These are phyloP conservation scores for Acrossocheilus wenchowensis DNA, from an alignment of 2,797 vertebrate species.

Conservation along the genomic window DNA sequence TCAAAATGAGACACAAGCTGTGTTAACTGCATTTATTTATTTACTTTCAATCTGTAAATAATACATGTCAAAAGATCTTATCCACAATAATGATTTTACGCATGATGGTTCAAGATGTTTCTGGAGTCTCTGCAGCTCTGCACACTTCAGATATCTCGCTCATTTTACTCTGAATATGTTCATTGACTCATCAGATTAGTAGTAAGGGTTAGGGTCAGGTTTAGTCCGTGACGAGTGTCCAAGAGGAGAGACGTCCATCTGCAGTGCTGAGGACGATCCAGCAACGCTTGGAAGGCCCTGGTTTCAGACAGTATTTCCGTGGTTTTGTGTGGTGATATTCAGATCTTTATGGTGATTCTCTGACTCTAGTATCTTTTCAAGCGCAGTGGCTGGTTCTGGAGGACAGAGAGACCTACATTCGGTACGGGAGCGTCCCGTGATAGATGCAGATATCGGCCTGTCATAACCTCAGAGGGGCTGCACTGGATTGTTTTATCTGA, in stretches of 20 bases:
- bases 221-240: not conserved
- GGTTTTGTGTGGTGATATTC: not conserved
- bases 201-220: too few species aligned
- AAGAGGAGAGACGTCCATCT: not conserved
- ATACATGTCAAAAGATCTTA: too few species aligned
- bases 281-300: not conserved
- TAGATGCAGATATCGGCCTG: not conserved
- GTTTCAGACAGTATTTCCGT: not conserved
- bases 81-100: not conserved
- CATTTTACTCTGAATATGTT: not conserved
- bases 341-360: not conserved
- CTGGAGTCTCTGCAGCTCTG: not conserved
- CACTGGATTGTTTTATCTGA: not conserved
- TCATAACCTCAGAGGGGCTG: not conserved
- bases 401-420: constrained; percentile 17
- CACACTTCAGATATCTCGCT: not conserved
- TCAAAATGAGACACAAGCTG: not conserved
- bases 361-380: not conserved
- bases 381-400: not conserved
- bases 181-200: not conserved
- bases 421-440: not conserved
- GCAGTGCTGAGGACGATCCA: not conserved
- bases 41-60: not conserved
- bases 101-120: not conserved
- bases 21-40: not conserved